Conservation (phyloP, 2,888 invertebrate genomes). For the Pocota personata region DNA sequence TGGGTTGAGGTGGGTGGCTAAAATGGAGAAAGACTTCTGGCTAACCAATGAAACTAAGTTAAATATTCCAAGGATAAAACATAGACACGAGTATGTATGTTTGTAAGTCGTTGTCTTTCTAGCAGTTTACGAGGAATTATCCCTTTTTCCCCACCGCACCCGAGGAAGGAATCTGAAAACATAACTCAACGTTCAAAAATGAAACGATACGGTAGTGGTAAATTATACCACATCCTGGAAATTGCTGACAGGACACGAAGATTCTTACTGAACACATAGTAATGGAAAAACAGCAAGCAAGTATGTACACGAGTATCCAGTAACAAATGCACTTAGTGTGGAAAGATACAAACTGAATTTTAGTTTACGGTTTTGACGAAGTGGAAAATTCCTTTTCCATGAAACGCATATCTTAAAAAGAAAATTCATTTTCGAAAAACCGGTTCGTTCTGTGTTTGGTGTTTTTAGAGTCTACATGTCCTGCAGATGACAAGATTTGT, state of each 20-base stretch:
- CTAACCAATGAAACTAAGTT: not conserved
- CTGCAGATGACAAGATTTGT: not conserved
- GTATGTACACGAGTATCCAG: not conserved
- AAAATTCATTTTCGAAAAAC: constrained; percentile 6
- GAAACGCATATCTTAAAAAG: not conserved
- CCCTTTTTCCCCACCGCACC: not conserved
- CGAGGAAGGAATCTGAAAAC: not conserved
- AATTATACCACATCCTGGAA: constrained; percentile 5
- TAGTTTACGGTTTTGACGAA: constrained; percentile 24
- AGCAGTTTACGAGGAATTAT: constrained; percentile 28
- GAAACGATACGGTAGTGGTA: not conserved
- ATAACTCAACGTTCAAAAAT: constrained; percentile 11
- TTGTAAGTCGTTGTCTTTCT: constrained; percentile 23
- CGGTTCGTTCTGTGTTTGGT: not conserved
- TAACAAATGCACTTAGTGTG: constrained; percentile 18
- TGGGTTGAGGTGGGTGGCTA: not conserved
- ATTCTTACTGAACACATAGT: not conserved
- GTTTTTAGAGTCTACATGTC: not conserved
- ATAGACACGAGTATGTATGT: not conserved
- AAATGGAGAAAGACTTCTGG: not conserved
- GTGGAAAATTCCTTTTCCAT: constrained; percentile 15
- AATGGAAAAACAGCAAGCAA: not conserved
- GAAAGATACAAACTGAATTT: constrained; percentile 28
- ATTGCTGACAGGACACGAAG: not conserved
- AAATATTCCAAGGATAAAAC: not conserved